phyloP scores from a whole-genome alignment of 2,888 invertebrate species.

The Malthinus flaveolus region DNA sequence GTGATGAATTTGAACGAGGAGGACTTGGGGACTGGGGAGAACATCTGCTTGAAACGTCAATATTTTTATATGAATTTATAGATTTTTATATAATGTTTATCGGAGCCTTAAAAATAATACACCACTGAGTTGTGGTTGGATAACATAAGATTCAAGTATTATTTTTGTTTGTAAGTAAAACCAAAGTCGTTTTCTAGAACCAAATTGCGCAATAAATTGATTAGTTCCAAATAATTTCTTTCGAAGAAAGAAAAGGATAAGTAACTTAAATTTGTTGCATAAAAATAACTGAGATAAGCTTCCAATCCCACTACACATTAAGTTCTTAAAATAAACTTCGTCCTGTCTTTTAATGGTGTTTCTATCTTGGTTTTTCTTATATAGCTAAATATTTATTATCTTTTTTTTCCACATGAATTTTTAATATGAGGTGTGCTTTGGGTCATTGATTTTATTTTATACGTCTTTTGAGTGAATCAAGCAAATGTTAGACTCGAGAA shows the following conservation, averaged over 20 bases:
- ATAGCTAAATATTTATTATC: slow-evolving; percentile 6
- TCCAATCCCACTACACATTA: slow-evolving; percentile 38
- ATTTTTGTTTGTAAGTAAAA: too few relatives aligned
- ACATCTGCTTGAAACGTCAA: too few relatives aligned
- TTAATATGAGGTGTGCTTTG: slow-evolving; percentile 23
- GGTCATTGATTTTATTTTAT: slow-evolving; percentile 31
- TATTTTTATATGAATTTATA: too few relatives aligned
- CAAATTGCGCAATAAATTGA: slow-evolving; percentile 4
- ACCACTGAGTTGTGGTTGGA: too few relatives aligned
- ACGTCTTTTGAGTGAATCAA: slow-evolving; percentile 13
- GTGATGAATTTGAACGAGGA: too few relatives aligned
- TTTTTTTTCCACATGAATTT: slow-evolving; percentile 22
- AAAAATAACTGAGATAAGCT: slow-evolving; percentile 44
- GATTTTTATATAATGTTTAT: too few relatives aligned
- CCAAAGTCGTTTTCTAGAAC: too few relatives aligned
- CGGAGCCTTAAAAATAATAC: too few relatives aligned
- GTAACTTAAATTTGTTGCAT: slow-evolving; percentile 38
- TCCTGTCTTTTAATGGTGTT: slow-evolving; percentile 37
- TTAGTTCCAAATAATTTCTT: neutral
- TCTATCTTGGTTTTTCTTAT: slow-evolving; percentile 36
- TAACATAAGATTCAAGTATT: too few relatives aligned
- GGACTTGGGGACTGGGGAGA: too few relatives aligned
- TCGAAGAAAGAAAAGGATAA: slow-evolving; percentile 22
- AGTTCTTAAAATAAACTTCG: slow-evolving; percentile 41
- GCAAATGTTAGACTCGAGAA: neutral